Conservation (phyloP, 2,888 invertebrate genomes). For the Busseola fusca region DNA sequence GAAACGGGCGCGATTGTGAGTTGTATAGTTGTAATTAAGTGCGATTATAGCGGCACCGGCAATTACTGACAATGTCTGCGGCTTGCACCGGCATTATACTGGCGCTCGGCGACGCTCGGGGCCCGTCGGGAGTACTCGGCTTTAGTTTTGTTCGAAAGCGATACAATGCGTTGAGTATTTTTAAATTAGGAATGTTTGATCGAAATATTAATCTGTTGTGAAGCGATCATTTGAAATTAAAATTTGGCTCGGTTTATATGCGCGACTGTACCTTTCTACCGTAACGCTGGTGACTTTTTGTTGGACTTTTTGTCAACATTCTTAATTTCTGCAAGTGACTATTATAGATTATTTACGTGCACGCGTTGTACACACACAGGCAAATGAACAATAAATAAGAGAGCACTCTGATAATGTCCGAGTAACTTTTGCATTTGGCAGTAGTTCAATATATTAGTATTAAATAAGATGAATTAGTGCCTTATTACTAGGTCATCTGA, state of each 20-base stretch:
- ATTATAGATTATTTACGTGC: slow-evolving; percentile 43
- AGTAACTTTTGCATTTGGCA: slow-evolving; percentile 74
- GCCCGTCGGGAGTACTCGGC: slow-evolving; percentile 49
- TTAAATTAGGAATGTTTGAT: slow-evolving; percentile 55
- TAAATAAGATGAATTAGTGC: slow-evolving; percentile 72
- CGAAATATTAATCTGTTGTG: slow-evolving; percentile 40
- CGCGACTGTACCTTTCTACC: slow-evolving; percentile 45
- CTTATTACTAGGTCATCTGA: slow-evolving; percentile 61
- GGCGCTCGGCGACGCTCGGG: slow-evolving; percentile 61
- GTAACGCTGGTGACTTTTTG: slow-evolving; percentile 37
- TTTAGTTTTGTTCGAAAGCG: slow-evolving; percentile 37
- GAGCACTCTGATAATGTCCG: slow-evolving; percentile 60
- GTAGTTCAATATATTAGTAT: slow-evolving; percentile 73
- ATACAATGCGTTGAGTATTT: slow-evolving; percentile 51
- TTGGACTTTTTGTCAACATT: slow-evolving; percentile 55
- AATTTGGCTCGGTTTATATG: slow-evolving; percentile 27
- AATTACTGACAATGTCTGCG: slow-evolving; percentile 82
- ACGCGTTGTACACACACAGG: slow-evolving; percentile 30
- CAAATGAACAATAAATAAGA: slow-evolving; percentile 59
- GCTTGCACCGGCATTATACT: slow-evolving; percentile 67
- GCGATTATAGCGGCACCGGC: slow-evolving; percentile 83
- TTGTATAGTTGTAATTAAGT: slow-evolving; percentile 86
- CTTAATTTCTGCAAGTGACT: slow-evolving; percentile 54
- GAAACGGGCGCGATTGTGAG: slow-evolving; percentile 84
- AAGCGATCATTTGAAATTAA: slow-evolving; percentile 31